Base-by-base conservation (phyloP, 2,797 vertebrate species). In the Cottoperca gobio region DNA sequence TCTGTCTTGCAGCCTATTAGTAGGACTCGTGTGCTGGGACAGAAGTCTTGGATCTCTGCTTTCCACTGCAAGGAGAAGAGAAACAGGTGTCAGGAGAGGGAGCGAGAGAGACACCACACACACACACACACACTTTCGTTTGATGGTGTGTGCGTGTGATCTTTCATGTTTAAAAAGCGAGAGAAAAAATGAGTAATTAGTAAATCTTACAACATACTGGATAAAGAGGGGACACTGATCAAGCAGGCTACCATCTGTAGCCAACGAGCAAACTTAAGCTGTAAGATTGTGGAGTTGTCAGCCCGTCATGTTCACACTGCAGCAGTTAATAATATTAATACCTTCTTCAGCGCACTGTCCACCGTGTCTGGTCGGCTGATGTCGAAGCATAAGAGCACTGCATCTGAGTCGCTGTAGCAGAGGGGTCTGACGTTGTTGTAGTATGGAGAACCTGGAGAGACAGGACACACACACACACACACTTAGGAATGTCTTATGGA, bases 351-450 rank as follows among this genome's bases (percentile, higher is more conserved):
- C 0, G 96, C 96, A 0, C 93, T 91, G 75, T 99, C 97, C 21
- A 97, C 94, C 5, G 93, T 96, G 90, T 99, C 97, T 0, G 97
- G 97, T 8, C 96, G 95, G 90, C 97, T 97, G 91, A 98, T 91
- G 77, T 99, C 98, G 1, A 98, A 98, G 88, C 97, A 99, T 3
- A 99, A 91, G 70, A 99, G 93, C 26, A 98, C 97, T 0, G 97
- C 97, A 0, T 99, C 98, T 0, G 97, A 98, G 89, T 98, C 97
- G 0, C 97, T 99, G 92, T 99, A 99, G 95, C 97, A 99, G 21
- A 99, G 96, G 2, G 98, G 98, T 31, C 98, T 93, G 74, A 99
- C 98, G 0, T 99, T 99, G 92, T 99, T 97, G 0, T 99, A 99
- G 91, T 99, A 99, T 0, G 97, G 97, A 66, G 98, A 99, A 21